Evolutionary conservation across 2,113 vertebrate genomes (phyloP), one percentile per base, ranked within the genome.

Genomic region (Mugil cephalus): DNA sequence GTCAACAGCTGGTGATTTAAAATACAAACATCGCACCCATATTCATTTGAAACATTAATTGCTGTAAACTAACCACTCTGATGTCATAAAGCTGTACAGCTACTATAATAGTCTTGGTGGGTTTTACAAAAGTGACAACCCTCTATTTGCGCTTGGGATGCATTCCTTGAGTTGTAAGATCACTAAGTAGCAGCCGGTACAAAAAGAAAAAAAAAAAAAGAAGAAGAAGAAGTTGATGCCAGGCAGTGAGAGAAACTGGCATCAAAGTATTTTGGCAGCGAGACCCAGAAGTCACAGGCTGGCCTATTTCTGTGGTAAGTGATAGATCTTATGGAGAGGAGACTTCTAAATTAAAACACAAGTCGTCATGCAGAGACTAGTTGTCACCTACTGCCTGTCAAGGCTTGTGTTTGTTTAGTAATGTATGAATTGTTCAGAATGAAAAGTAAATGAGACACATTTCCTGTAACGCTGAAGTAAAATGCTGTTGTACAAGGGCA

Each of bases 41-140:
- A 42, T 14, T 30, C 42, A 62, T 62, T 62, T 62, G 59, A 46
- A 62, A 35, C 42, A 30, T 62, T 61, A 35, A 46, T 61, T 62
- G 42, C 58, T 46, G 24, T 47, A 62, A 62, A 62, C 10, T 15
- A 30, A 30, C 24, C 5, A 13, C n/a, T 15, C 43, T 35, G 46
- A 35, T 1, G 24, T 62, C 59, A 46, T 35, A 46, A n/a, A 62
- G 42, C 21, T 15, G 17, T 19, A 45, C 30, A 42, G 10, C n/a
- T 30, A 21, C 17, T 61, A 35, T 61, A 61, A 43, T 46, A 46
- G 58, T 30, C 43, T 34, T 30, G 58, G 34, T 13, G 1, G 2
- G 58, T 13, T 61, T 61, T 3, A 45, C 42, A 61, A 30, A 45
- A 46, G 42, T 61, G 42, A 60, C 21, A 45, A 7, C 24, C 24